phyloP scores from a whole-genome alignment of 2,888 invertebrate genomes.

The Morpho helenor region DNA sequence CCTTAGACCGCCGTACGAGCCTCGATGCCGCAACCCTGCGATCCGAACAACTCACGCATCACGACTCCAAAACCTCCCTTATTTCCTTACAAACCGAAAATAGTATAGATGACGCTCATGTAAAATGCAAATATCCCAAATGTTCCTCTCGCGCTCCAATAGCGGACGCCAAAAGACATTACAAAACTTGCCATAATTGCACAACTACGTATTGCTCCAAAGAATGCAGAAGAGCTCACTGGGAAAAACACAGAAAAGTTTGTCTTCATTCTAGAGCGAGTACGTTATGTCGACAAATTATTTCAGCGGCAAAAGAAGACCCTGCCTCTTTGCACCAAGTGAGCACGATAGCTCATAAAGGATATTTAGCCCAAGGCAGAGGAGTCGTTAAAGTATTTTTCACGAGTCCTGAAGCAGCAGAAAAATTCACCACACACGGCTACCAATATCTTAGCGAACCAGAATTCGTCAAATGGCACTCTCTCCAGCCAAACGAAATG shows the following conservation, averaged over 20 bases:
- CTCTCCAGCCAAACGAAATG: slow-evolving; percentile 93
- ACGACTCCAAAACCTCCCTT: slow-evolving; percentile 67
- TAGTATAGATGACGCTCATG: slow-evolving; percentile 74
- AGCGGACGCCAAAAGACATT: slow-evolving; percentile 88
- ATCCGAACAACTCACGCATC: slow-evolving; percentile 54
- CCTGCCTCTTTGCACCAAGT: slow-evolving; percentile 86
- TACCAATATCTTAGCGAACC: slow-evolving; percentile 89
- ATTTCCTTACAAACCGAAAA: slow-evolving; percentile 70
- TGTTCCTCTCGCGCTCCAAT: slow-evolving; percentile 86
- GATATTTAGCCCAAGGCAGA: slow-evolving; percentile 90
- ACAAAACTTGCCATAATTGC: slow-evolving; percentile 97
- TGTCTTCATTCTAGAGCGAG: slow-evolving; percentile 95
- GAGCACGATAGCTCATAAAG: slow-evolving; percentile 90
- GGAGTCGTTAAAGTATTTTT: slow-evolving; percentile 96
- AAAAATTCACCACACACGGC: slow-evolving; percentile 89
- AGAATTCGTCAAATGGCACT: slow-evolving; percentile 90
- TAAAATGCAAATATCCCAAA: slow-evolving; percentile 89
- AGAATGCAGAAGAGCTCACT: slow-evolving; percentile 93
- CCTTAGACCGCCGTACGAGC: slow-evolving; percentile 79
- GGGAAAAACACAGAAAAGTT: slow-evolving; percentile 94
- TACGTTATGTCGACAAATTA: slow-evolving; percentile 90
- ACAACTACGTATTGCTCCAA: slow-evolving; percentile 96
- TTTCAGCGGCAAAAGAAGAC: slow-evolving; percentile 90
- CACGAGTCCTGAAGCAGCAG: slow-evolving; percentile 91
- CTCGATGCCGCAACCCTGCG: slow-evolving; percentile 74